Conservation (phyloP, 2,888 invertebrate genomes). For the Caenorhabditis macrosperma region DNA sequence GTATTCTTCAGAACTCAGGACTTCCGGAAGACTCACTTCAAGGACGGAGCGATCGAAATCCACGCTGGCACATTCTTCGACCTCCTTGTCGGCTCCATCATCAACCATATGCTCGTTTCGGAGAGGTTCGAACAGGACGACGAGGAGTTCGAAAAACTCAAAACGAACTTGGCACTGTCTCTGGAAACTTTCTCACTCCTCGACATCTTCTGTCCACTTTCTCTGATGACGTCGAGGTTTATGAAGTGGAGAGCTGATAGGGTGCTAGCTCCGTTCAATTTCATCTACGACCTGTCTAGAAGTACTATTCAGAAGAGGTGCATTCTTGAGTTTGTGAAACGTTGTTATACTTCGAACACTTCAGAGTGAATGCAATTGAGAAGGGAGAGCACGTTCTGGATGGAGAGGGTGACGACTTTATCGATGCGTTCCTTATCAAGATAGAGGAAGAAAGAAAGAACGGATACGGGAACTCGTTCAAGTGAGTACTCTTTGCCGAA, state of each 20-base stretch:
- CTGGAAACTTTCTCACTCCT: constrained; percentile 36
- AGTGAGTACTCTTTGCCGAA: constrained; percentile 14
- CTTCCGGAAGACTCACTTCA: constrained; percentile 18
- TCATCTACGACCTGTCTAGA: background rate
- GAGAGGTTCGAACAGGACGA: constrained; percentile 36
- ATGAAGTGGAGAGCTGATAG: constrained; percentile 25
- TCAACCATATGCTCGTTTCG: constrained; percentile 33
- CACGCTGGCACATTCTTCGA: constrained; percentile 1
- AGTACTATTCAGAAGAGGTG: constrained; percentile 5
- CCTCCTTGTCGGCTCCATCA: constrained; percentile 45
- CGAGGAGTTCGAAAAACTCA: constrained; percentile 38
- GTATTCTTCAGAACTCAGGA: constrained; percentile 27
- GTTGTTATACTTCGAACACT: too few species aligned
- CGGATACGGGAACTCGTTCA: constrained; percentile 43
- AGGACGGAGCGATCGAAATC: constrained; percentile 26
- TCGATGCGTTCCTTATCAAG: constrained; percentile 61
- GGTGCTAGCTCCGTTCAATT: constrained; percentile 14
- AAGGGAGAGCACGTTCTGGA: constrained; percentile 40
- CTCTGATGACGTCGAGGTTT: constrained; percentile 2
- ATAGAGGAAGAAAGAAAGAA: constrained; percentile 57
- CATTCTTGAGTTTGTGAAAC: too few species aligned
- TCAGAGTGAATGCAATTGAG: constrained; percentile 14
- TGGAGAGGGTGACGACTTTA: constrained; percentile 60
- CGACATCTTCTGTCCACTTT: background rate
- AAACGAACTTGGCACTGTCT: constrained; percentile 39